These are phyloP conservation scores for Anser brachyrhynchus DNA, from an alignment of 2,113 vertebrate genomes.

Conservation along the genomic window DNA sequence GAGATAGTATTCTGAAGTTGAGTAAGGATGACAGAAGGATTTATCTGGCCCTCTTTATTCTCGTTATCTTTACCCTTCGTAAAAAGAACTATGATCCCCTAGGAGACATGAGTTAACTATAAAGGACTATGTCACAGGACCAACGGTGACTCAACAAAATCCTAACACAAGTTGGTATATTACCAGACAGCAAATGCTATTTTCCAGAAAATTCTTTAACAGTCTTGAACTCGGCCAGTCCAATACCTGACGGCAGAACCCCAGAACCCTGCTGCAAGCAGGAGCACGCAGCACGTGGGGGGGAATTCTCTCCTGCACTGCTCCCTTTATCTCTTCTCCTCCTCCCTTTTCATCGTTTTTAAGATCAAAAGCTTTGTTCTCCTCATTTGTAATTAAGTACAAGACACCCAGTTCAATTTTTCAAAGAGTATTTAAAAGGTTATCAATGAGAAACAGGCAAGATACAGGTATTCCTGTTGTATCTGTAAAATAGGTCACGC, in stretches of 20 bases:
- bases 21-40: constrained; percentile 5
- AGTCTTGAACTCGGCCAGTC: not conserved
- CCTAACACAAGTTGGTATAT: rapidly evolving
- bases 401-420: not conserved
- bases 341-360: not conserved
- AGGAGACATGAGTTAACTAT: not conserved
- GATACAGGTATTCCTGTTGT: not conserved
- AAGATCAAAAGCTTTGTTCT: constrained; percentile 3
- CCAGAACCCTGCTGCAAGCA: rapidly evolving
- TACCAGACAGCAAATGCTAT: rapidly evolving
- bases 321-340: not conserved
- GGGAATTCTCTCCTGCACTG: not conserved
- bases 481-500: not conserved
- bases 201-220: not conserved
- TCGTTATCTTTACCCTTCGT: not conserved
- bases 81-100: not conserved
- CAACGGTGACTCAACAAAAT: not conserved
- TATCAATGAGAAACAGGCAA: not conserved
- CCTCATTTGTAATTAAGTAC: constrained; percentile 25
- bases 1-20: not conserved
- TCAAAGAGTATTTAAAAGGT: constrained; percentile 38
- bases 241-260: not conserved
- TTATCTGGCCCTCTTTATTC: not conserved
- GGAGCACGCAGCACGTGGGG: rapidly evolving
- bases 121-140: not conserved